phyloP scores from a whole-genome alignment of 2,888 invertebrate genomes.

The Oegoconia quadripuncta region DNA sequence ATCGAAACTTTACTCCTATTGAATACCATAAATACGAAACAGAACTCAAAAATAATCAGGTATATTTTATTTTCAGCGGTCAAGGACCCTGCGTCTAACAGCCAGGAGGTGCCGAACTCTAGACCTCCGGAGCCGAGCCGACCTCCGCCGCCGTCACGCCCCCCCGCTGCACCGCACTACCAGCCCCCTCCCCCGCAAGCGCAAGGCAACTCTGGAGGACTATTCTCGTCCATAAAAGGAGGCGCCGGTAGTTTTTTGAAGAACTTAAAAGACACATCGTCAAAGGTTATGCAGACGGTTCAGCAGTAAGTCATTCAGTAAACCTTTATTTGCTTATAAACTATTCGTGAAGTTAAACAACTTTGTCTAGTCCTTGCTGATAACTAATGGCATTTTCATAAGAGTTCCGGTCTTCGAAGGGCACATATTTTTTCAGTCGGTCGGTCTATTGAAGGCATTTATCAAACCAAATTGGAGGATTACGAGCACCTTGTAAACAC shows the following conservation, averaged over 20 bases:
- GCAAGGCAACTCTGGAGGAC: constrained; percentile 72
- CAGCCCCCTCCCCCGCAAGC: constrained; percentile 42
- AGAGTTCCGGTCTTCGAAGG: too few relatives aligned
- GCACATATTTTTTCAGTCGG: too few relatives aligned
- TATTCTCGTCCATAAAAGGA: constrained; percentile 92
- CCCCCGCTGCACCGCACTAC: constrained; percentile 52
- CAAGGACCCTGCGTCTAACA: constrained; percentile 46
- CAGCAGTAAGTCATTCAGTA: constrained; percentile 83
- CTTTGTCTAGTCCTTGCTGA: too few relatives aligned
- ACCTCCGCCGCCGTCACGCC: constrained; percentile 45
- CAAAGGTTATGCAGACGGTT: constrained; percentile 97
- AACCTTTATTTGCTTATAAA: background rate
- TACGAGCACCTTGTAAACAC: too few relatives aligned
- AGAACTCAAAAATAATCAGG: too few relatives aligned
- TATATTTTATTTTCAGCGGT: constrained; percentile 41
- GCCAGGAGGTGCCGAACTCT: constrained; percentile 46
- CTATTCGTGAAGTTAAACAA: too few relatives aligned
- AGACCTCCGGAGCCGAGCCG: constrained; percentile 59
- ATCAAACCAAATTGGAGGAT: too few relatives aligned
- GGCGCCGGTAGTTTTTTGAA: constrained; percentile 96
- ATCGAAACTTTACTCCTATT: too few relatives aligned
- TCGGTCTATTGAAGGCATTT: too few relatives aligned
- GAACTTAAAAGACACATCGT: constrained; percentile 96
- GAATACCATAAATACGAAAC: too few relatives aligned
- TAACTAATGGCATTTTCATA: too few relatives aligned